These are phyloP conservation scores for Ceraclea dissimilis DNA, from an alignment of 2,888 invertebrate genomes.

Conservation along the genomic window DNA sequence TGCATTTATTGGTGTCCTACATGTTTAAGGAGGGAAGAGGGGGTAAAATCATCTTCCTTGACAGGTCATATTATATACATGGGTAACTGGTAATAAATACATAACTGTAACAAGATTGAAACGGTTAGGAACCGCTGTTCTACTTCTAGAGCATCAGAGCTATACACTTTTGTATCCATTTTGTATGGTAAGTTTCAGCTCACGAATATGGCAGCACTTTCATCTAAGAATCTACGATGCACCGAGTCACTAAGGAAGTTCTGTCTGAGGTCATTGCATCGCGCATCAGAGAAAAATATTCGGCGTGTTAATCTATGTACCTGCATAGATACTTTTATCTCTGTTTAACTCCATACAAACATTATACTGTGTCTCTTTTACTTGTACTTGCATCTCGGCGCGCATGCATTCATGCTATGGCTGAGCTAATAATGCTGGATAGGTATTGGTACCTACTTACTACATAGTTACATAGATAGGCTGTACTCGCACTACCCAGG, in stretches of 20 bases:
- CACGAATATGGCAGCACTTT: neutral
- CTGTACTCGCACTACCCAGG: neutral
- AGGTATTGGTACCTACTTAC: too few relatives aligned
- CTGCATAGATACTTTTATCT: neutral
- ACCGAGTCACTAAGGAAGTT: constrained; percentile 1
- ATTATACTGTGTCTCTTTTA: neutral
- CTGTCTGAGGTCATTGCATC: constrained; percentile 1
- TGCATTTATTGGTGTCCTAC: too few relatives aligned
- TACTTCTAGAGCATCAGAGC: too few relatives aligned
- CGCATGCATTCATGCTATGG: neutral
- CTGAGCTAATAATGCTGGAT: neutral
- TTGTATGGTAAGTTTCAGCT: neutral
- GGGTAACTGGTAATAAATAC: too few relatives aligned
- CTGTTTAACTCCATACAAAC: neutral
- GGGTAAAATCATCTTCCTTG: too few relatives aligned
- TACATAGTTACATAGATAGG: too few relatives aligned
- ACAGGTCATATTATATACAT: too few relatives aligned
- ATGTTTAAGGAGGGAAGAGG: too few relatives aligned
- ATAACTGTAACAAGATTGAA: too few relatives aligned
- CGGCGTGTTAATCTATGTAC: neutral
- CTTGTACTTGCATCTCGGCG: neutral
- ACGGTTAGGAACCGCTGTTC: too few relatives aligned
- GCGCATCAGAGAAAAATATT: neutral
- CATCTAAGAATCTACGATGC: neutral
- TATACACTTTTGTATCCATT: too few relatives aligned